Evolutionary conservation across 2,888 invertebrate species (phyloP).

Genomic region (Tryphoninae sp.): DNA sequence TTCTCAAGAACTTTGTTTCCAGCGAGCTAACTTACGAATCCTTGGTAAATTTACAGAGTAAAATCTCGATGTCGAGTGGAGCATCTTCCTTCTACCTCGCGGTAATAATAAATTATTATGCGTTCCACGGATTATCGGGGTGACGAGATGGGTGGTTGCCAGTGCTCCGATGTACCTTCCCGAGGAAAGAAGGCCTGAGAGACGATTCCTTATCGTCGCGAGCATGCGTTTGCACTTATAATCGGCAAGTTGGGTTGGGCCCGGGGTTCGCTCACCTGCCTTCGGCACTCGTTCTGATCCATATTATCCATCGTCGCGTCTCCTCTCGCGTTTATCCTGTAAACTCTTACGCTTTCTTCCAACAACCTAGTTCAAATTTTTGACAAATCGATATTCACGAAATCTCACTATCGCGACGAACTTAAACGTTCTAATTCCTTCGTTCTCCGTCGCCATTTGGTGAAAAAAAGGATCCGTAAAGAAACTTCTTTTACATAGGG

Average conservation of each 20-base stretch:
- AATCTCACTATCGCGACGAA: no score
- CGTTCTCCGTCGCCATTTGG: neutral
- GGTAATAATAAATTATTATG: constrained; percentile 72
- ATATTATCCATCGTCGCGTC: constrained; percentile 17
- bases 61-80: neutral
- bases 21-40: neutral
- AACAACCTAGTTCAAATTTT: no score
- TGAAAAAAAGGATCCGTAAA: neutral
- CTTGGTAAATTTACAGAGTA: neutral
- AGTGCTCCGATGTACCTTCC: constrained; percentile 61
- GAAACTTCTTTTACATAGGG: constrained; percentile 5
- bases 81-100: neutral
- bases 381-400: no score
- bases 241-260: constrained; percentile 55
- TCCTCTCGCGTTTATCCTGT: constrained; percentile 1
- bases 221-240: constrained; percentile 77
- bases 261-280: constrained; percentile 32
- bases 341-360: neutral
- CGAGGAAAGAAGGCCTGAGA: constrained; percentile 53
- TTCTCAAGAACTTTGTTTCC: neutral
- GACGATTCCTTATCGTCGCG: constrained; percentile 69
- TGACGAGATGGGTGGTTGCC: constrained; percentile 66
- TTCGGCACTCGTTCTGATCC: constrained; percentile 35
- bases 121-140: constrained; percentile 72
- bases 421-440: neutral